Conservation (phyloP, 1,140 invertebrate genomes). For the Augochlora pura region DNA sequence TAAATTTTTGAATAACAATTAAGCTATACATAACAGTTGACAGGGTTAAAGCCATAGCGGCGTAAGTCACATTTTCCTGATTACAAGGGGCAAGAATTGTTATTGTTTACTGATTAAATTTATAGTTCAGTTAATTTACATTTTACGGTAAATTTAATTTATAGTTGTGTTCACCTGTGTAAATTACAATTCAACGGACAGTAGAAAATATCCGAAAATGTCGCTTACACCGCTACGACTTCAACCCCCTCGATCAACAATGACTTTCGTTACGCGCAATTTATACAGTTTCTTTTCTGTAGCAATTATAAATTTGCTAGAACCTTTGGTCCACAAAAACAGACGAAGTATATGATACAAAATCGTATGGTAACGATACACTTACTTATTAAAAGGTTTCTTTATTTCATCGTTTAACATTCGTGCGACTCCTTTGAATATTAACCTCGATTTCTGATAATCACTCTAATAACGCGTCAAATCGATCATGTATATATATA, state of each 20-base stretch:
- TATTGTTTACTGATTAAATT: too few relatives aligned
- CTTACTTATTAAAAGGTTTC: background rate
- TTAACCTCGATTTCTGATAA: background rate
- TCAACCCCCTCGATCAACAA: too few relatives aligned
- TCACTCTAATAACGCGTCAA: background rate
- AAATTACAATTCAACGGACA: too few relatives aligned
- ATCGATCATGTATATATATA: background rate
- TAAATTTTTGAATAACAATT: background rate
- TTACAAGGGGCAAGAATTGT: too few relatives aligned
- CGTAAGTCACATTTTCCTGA: too few relatives aligned
- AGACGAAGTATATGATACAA: conserved; percentile 3
- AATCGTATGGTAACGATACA: background rate
- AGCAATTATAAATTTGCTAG: conserved; percentile 1
- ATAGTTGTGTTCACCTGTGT: too few relatives aligned
- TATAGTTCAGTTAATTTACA: too few relatives aligned
- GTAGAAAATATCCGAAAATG: too few relatives aligned
- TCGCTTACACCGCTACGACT: too few relatives aligned
- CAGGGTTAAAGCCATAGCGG: too few relatives aligned
- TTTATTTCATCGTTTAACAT: background rate
- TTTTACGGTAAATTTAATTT: too few relatives aligned
- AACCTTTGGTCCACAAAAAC: conserved; percentile 13
- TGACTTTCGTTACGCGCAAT: background rate
- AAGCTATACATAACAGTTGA: conserved; percentile 2
- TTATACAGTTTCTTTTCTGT: background rate
- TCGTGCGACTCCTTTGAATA: background rate